A percentile compares a stretch with the other conserved stretches of the same genome.
phyloP scores from a whole-genome alignment of 2,888 invertebrate species.

The Callinectes sapidus region DNA sequence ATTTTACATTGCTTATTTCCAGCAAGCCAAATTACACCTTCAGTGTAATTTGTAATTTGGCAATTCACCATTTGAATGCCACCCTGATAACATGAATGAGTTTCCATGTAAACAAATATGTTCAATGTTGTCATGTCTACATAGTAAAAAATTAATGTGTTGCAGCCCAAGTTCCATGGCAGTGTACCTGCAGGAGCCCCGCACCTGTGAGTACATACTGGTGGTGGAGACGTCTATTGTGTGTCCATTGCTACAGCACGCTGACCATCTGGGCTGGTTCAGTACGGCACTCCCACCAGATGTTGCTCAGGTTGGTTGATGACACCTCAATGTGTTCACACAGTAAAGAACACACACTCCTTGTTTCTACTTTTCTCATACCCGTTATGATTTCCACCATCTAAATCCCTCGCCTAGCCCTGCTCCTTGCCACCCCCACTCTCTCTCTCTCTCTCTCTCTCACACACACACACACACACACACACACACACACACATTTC shows the following conservation, averaged over 20 bases:
- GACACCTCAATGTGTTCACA: neutral
- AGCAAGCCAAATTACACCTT: too few relatives aligned
- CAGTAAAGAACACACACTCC: neutral
- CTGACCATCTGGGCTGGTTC: slow-evolving; percentile 78
- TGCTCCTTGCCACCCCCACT: too few relatives aligned
- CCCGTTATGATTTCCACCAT: too few relatives aligned
- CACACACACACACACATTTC: too few relatives aligned
- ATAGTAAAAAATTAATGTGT: neutral
- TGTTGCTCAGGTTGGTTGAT: neutral
- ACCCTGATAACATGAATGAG: neutral
- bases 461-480: too few relatives aligned
- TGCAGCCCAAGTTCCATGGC: slow-evolving; percentile 85
- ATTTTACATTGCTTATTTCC: neutral
- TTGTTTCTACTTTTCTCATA: too few relatives aligned
- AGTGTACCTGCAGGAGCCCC: slow-evolving; percentile 92
- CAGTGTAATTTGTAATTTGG: too few relatives aligned
- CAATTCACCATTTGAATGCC: too few relatives aligned
- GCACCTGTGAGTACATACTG: slow-evolving; percentile 89
- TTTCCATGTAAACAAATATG: neutral
- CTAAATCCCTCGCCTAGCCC: too few relatives aligned
- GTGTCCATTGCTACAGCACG: slow-evolving; percentile 88
- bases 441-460: too few relatives aligned
- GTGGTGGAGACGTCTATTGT: slow-evolving; percentile 95
- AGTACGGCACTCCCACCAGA: neutral
- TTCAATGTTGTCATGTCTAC: neutral